Percentiles rank a stretch among this genome's conserved stretches.
Conservation (phyloP, 2,113 vertebrate genomes). For the Osmerus mordax region DNA sequence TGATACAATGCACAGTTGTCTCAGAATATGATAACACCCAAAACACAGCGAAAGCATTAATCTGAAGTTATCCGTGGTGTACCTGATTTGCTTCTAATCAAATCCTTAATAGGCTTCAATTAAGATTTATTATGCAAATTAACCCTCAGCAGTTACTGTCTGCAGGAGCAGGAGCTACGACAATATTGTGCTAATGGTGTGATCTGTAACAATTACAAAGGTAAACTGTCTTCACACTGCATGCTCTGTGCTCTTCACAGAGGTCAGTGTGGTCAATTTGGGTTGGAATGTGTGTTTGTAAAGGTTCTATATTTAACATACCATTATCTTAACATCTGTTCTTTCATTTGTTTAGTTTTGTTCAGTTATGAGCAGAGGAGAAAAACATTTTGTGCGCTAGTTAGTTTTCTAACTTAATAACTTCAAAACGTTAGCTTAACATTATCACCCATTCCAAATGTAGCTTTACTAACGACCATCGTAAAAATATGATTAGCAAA, state of each 20-base stretch:
- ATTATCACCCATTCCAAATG: neutral
- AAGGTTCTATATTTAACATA: conserved; percentile 6
- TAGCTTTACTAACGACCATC: conserved; percentile 24
- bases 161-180: conserved; percentile 71
- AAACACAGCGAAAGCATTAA: conserved; percentile 59
- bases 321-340: conserved; percentile 10
- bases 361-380: neutral
- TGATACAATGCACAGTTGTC: neutral
- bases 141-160: conserved; percentile 71
- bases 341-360: neutral
- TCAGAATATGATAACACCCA: conserved; percentile 30
- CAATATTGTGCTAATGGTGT: conserved; percentile 74
- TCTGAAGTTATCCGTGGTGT: conserved; percentile 69
- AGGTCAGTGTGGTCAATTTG: conserved; percentile 40
- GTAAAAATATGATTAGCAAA: conserved; percentile 32
- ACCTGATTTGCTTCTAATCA: conserved; percentile 79
- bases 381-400: neutral
- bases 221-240: conserved; percentile 62
- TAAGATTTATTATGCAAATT: conserved; percentile 82
- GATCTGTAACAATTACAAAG: conserved; percentile 77
- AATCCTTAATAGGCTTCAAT: conserved; percentile 78
- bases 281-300: conserved; percentile 26
- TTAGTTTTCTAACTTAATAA: neutral
- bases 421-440: neutral
- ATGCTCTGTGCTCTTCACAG: conserved; percentile 29